A percentile compares a stretch with the other conserved stretches of the same genome.
phyloP scores from a whole-genome alignment of 1,140 invertebrate species.

The Cecropterus lyciades region DNA sequence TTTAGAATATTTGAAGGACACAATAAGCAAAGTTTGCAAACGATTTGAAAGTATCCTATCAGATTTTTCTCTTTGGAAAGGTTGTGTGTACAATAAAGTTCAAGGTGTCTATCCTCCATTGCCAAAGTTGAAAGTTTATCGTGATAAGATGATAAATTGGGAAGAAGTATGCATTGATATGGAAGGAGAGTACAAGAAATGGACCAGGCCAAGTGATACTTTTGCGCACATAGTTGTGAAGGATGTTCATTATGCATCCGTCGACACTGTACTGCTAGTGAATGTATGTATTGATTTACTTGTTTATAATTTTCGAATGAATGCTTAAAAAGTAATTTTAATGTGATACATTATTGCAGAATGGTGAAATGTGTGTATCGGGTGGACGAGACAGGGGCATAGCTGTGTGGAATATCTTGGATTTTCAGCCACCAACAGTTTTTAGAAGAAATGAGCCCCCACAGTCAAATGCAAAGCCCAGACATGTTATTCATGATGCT shows the following conservation, averaged over 20 bases:
- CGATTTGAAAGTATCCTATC: conserved; percentile 76
- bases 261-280: conserved; percentile 77
- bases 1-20: conserved; percentile 70
- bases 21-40: conserved; percentile 72
- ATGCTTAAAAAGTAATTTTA: too few species aligned
- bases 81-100: conserved; percentile 73
- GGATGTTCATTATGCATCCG: conserved; percentile 78
- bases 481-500: conserved; percentile 60
- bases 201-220: conserved; percentile 68
- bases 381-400: conserved; percentile 76
- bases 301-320: too few species aligned
- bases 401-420: conserved; percentile 66
- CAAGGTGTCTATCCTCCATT: conserved; percentile 64
- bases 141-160: conserved; percentile 65
- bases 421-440: conserved; percentile 44
- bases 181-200: conserved; percentile 67
- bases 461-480: conserved; percentile 54
- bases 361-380: conserved; percentile 75
- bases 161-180: conserved; percentile 75
- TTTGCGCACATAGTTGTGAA: conserved; percentile 72
- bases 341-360: conserved; percentile 48
- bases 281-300: conserved; percentile 64
- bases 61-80: conserved; percentile 76
- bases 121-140: conserved; percentile 62
- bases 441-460: conserved; percentile 44